phyloP scores from a whole-genome alignment of 2,888 invertebrate species.

The Vesta saturnalis region DNA sequence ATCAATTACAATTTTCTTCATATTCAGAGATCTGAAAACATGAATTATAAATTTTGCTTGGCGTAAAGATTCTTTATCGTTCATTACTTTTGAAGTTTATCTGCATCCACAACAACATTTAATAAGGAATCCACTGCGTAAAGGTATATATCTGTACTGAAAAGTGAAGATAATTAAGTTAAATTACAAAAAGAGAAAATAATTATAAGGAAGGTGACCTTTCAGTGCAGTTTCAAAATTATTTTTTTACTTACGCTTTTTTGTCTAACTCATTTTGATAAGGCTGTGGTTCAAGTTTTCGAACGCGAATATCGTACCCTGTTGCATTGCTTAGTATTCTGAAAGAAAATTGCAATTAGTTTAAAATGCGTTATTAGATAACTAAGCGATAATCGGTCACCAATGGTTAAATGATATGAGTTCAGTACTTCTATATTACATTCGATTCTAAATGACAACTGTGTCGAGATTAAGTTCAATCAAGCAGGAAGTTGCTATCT shows the following conservation, averaged over 20 bases:
- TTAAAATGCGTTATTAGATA: not conserved
- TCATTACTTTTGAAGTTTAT: constrained; percentile 78
- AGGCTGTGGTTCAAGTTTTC: constrained; percentile 80
- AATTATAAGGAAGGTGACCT: not conserved
- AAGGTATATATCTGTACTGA: constrained; percentile 85
- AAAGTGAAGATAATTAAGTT: constrained; percentile 54
- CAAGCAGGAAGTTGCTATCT: not conserved
- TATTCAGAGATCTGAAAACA: constrained; percentile 60
- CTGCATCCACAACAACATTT: constrained; percentile 84
- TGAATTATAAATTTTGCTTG: not conserved
- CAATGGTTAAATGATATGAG: not conserved
- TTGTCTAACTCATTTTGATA: constrained; percentile 73
- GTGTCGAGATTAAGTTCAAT: not conserved
- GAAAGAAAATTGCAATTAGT: constrained; percentile 42
- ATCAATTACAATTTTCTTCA: constrained; percentile 68
- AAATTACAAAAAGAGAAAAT: too few relatives aligned
- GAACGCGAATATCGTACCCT: constrained; percentile 80
- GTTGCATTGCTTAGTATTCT: constrained; percentile 77
- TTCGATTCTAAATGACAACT: not conserved
- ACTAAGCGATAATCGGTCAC: not conserved
- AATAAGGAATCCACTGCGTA: constrained; percentile 86
- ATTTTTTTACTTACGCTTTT: constrained; percentile 73
- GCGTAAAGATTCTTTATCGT: not conserved
- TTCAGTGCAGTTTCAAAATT: not conserved
- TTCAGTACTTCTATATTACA: not conserved